A percentile compares a stretch with the other conserved stretches of the same genome.
Evolutionary conservation across 2,113 vertebrate genomes (phyloP).

Genomic region (Morone saxatilis): DNA sequence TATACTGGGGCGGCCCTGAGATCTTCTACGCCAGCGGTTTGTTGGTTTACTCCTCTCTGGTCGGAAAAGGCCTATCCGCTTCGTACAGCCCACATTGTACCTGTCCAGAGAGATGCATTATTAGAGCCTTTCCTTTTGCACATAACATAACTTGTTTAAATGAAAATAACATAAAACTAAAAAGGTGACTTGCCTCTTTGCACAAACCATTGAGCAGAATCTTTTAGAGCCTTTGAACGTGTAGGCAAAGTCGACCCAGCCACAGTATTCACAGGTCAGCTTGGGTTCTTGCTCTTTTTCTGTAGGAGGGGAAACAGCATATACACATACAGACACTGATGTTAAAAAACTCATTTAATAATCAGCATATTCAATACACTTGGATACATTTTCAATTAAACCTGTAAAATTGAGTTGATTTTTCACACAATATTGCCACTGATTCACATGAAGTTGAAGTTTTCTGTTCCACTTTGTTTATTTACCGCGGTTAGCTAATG

Average conservation of each 20-base stretch:
- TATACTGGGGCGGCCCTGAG: conserved; percentile 85
- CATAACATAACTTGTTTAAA: background rate
- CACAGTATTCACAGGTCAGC: conserved; percentile 96
- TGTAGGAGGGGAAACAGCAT: conserved; percentile 7
- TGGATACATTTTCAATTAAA: background rate
- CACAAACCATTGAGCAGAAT: conserved; percentile 97
- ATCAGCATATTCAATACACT: background rate
- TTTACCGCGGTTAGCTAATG: background rate
- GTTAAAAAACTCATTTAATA: too few relatives aligned
- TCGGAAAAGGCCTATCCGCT: conserved; percentile 93
- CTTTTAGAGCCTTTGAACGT: conserved; percentile 98
- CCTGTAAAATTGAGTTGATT: background rate
- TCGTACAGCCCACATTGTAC: conserved; percentile 97
- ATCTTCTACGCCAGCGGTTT: conserved; percentile 85
- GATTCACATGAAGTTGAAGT: background rate
- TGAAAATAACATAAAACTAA: background rate
- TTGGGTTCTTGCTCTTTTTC: conserved; percentile 89
- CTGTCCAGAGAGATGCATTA: conserved; percentile 72
- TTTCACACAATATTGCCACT: background rate
- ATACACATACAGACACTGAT: background rate
- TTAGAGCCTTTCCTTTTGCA: background rate
- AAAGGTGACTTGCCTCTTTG: conserved; percentile 88
- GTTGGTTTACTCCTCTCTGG: conserved; percentile 90
- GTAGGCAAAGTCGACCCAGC: conserved; percentile 95
- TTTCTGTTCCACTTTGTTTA: background rate